Base-by-base conservation (phyloP, 2,113 vertebrate species). In the Carettochelys insculpta region DNA sequence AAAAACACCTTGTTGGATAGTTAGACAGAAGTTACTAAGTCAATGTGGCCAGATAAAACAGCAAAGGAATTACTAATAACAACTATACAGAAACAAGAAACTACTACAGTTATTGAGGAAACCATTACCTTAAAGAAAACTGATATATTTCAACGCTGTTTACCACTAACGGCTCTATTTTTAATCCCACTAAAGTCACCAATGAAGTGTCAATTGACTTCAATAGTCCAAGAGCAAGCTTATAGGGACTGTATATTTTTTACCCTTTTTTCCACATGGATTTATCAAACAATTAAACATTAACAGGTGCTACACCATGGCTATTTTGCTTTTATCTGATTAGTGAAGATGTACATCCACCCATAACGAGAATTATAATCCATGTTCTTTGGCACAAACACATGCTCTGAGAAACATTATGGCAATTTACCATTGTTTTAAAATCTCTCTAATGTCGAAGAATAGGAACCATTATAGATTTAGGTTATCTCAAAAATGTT, bases 91-190 rank as follows among this genome's bases (percentile, higher is more conserved):
- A 82, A 54, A 52, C 50, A 80, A 51, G 4, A 47, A 4, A 75
- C 1, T 85, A 31, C 14, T 61, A 10, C 2, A 85, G 2, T 8
- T 77, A 10, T 5, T 56, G 27, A 81, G 3, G 65, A 56, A 75
- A 56, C 0, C 5, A 27, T 13, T 54, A 47, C 1, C 13, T 82
- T 31, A n/a, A 6, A 38, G 54, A 20, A 85, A 82, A 77, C 5
- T 34, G 6, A 58, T 24, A 38, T 1, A 50, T 80, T 86, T 82
- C 58, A 73, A 6, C 52, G 16, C 81, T 68, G 34, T 68, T 38
- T 68, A 3, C 8, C 0, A 1, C 0, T 50, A 2, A 29, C 10
- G 58, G 4, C 34, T 43, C 56, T 71, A 71, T 90, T 79, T 29
- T 88, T 85, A 52, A 29, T 79, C 83, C 3, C 53, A 43, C 58